Percentiles rank a stretch among this genome's conserved stretches.
Evolutionary conservation across 1,140 invertebrate species (phyloP).

Genomic region (Meteorus sp.): DNA sequence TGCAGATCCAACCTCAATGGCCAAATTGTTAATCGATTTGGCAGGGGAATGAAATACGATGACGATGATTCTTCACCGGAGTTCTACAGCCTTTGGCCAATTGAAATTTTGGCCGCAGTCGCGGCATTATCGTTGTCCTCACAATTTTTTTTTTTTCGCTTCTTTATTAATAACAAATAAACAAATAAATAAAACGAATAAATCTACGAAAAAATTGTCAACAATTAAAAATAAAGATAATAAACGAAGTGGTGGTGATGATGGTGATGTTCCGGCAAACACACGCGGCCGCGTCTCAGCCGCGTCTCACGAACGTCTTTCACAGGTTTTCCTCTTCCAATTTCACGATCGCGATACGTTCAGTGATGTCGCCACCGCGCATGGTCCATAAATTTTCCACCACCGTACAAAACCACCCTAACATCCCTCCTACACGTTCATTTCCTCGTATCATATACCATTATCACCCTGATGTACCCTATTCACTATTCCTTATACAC

Average conservation of each 20-base stretch:
- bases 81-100: conserved; percentile 47
- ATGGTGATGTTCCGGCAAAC: not conserved
- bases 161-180: too few relatives aligned
- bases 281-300: conserved; percentile 23
- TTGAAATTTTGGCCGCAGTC: conserved; percentile 42
- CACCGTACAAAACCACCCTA: too few relatives aligned
- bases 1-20: too few relatives aligned
- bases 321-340: conserved; percentile 46
- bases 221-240: too few relatives aligned
- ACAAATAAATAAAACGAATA: not conserved
- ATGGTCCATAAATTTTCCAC: conserved; percentile 38
- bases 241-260: too few relatives aligned
- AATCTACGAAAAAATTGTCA: too few relatives aligned
- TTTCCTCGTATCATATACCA: not conserved
- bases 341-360: conserved; percentile 40
- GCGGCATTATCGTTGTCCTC: conserved; percentile 49
- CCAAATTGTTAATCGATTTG: conserved; percentile 29
- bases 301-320: conserved; percentile 50
- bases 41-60: conserved; percentile 28
- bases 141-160: too few relatives aligned
- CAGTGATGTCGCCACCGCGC: conserved; percentile 37
- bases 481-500: not conserved
- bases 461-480: conserved; percentile 1
- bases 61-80: conserved; percentile 43
- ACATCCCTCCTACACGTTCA: too few relatives aligned